Conservation (phyloP, 1,140 invertebrate species). For the Dendroctonus valens region DNA sequence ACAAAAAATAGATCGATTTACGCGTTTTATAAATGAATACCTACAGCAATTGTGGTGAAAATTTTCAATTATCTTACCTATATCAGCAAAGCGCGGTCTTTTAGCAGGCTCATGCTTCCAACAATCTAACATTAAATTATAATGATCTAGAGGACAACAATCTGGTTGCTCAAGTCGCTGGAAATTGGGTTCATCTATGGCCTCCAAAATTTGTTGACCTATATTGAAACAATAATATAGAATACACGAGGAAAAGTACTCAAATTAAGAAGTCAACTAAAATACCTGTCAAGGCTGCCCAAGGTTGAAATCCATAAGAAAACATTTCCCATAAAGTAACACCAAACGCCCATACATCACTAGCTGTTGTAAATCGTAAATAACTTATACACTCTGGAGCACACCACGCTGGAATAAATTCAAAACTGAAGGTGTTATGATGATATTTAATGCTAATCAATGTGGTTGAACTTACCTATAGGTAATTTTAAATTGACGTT, state of each 20-base stretch:
- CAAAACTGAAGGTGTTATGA: neutral
- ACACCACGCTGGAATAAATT: slow-evolving; percentile 77
- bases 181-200: slow-evolving; percentile 91
- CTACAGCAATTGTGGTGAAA: neutral
- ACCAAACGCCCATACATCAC: slow-evolving; percentile 97
- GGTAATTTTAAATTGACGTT: slow-evolving; percentile 97
- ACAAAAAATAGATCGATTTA: neutral
- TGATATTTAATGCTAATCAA: neutral
- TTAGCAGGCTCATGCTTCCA: slow-evolving; percentile 91
- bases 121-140: slow-evolving; percentile 89
- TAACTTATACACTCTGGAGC: slow-evolving; percentile 98
- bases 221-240: neutral
- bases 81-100: slow-evolving; percentile 87
- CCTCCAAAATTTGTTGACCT: slow-evolving; percentile 90
- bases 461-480: slow-evolving; percentile 55
- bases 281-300: slow-evolving; percentile 83
- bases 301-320: slow-evolving; percentile 96
- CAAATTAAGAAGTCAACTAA: neutral
- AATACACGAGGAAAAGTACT: neutral
- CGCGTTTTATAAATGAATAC: neutral
- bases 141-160: slow-evolving; percentile 93
- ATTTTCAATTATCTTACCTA: slow-evolving; percentile 53
- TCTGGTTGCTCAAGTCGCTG: slow-evolving; percentile 88
- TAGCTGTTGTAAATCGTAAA: slow-evolving; percentile 91
- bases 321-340: slow-evolving; percentile 99